Conservation (phyloP, 2,113 vertebrate genomes). For the Salvator merianae region DNA sequence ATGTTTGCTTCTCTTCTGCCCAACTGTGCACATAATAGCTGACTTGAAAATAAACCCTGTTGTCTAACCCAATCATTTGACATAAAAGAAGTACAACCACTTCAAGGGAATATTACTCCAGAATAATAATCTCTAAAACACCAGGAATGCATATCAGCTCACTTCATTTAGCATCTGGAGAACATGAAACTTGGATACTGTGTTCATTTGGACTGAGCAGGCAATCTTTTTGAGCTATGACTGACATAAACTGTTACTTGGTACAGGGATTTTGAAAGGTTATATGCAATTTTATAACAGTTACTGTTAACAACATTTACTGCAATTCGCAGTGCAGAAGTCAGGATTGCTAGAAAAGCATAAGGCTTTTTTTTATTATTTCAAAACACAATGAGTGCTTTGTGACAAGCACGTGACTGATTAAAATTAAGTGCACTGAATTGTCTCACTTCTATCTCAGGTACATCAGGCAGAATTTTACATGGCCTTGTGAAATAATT, state of each 20-base stretch:
- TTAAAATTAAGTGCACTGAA: background rate
- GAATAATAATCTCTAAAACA: slow-evolving; percentile 12
- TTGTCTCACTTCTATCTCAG: too few species aligned
- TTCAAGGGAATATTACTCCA: slow-evolving; percentile 15
- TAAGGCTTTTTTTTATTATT: background rate
- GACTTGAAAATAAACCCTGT: background rate
- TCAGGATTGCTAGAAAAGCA: background rate
- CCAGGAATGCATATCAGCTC: background rate
- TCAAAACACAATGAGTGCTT: background rate
- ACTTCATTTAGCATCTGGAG: slow-evolving; percentile 29
- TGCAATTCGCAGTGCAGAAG: background rate
- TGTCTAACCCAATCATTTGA: background rate
- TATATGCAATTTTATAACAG: slow-evolving; percentile 16
- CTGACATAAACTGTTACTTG: slow-evolving; percentile 4
- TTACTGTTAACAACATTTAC: background rate
- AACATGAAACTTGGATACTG: background rate
- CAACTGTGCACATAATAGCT: background rate
- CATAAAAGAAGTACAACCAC: background rate
- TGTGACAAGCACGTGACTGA: background rate
- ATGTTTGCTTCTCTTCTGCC: background rate
- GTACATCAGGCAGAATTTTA: background rate
- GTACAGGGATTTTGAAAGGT: slow-evolving; percentile 19
- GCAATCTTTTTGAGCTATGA: slow-evolving; percentile 26
- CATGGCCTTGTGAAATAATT: background rate
- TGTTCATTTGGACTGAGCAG: slow-evolving; percentile 10